These are phyloP conservation scores for Caligus rogercresseyi DNA, from an alignment of 1,140 invertebrate species.

Conservation along the genomic window DNA sequence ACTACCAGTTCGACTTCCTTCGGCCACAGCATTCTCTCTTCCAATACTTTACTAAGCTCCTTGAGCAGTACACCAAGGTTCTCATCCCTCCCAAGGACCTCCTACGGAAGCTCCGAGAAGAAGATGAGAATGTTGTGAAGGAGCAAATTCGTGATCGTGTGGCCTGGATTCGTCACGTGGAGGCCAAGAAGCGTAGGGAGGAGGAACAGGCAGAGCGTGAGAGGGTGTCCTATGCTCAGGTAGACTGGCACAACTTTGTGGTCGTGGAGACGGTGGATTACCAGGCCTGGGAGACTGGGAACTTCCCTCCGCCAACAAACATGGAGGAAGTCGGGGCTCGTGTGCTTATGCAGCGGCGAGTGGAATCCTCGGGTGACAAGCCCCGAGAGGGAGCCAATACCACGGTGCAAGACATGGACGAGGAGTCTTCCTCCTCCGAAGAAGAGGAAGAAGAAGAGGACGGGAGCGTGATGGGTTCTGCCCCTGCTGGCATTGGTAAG, in stretches of 20 bases:
- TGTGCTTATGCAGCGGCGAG: constrained; percentile 52
- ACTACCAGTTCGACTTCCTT: constrained; percentile 98
- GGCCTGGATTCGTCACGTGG: constrained; percentile 88
- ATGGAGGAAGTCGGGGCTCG: constrained; percentile 89
- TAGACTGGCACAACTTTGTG: constrained; percentile 99
- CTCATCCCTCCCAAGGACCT: constrained; percentile 84
- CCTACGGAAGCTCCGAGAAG: constrained; percentile 54
- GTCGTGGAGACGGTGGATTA: constrained; percentile 99
- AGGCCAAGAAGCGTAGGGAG: constrained; percentile 70
- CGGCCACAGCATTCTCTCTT: constrained; percentile 95
- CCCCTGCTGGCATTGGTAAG: constrained; percentile 15
- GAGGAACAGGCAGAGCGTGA: constrained; percentile 89
- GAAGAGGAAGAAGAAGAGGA: constrained; percentile 51
- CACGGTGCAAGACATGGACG: constrained; percentile 66
- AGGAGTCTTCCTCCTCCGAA: constrained; percentile 39
- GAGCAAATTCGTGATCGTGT: constrained; percentile 84
- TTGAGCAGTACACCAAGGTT: constrained; percentile 96
- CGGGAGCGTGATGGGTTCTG: constrained; percentile 16
- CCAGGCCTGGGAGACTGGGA: constrained; percentile 82
- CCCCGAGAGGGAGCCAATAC: constrained; percentile 38
- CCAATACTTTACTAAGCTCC: constrained; percentile 91
- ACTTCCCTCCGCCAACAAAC: constrained; percentile 88
- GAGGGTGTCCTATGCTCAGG: constrained; percentile 26
- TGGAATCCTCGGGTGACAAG: constrained; percentile 45
- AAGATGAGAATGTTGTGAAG: constrained; percentile 57